Conservation (phyloP, 1,140 invertebrate genomes). For the Sinonovacula constricta region DNA sequence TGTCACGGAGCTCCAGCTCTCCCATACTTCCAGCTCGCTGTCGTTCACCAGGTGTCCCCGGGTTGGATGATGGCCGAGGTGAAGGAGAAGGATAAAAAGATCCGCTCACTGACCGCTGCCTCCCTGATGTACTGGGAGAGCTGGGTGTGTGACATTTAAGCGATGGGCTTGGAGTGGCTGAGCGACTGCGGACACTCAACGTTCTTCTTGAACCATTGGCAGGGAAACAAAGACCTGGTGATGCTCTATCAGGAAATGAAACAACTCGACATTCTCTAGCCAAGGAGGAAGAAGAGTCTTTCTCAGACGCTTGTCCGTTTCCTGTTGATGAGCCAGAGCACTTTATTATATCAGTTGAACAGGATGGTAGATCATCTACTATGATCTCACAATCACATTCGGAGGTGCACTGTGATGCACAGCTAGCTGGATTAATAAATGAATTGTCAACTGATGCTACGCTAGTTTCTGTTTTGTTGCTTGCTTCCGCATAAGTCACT, state of each 20-base stretch:
- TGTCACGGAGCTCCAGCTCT: constrained; percentile 44
- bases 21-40: constrained; percentile 44
- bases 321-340: background rate
- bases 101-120: constrained; percentile 42
- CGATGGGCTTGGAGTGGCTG: constrained; percentile 37
- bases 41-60: constrained; percentile 30
- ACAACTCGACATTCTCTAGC: background rate
- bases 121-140: constrained; percentile 39
- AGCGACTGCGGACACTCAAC: background rate
- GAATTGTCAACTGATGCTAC: background rate
- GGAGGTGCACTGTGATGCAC: background rate
- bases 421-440: background rate
- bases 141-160: constrained; percentile 28
- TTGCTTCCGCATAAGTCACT: background rate
- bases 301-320: background rate
- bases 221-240: background rate
- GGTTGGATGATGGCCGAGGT: constrained; percentile 8
- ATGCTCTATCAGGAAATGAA: background rate
- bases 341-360: no score
- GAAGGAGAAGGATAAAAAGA: constrained; percentile 31
- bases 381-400: background rate
- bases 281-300: background rate
- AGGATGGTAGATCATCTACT: background rate
- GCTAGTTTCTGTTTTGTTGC: background rate
- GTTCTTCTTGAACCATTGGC: constrained; percentile 6